Evolutionary conservation across 2,888 invertebrate species (phyloP), one percentile per base, ranked within the genome.

Genomic region (Proisotoma minuta): DNA sequence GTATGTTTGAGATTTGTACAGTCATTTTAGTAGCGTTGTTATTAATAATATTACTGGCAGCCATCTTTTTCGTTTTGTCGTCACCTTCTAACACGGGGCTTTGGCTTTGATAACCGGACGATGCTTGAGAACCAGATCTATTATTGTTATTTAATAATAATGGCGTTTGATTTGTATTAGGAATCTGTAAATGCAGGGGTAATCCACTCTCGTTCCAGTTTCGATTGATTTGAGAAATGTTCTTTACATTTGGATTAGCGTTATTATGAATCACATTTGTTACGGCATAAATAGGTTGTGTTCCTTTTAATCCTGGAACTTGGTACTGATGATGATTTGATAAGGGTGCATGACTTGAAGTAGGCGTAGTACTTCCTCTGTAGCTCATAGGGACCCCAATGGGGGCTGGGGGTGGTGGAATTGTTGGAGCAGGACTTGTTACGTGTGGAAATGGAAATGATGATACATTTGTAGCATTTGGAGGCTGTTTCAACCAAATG

Each of bases 401-500:
- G 78, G 79, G 68, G 80, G 75, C 72, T 79, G 86, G 28, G 84
- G 63, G 75, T 27, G 73, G 73, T 12, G 73, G 69, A 12, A 62
- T 59, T 12, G 59, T 67, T 51, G 63, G 65, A 23, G 71, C 70
- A 29, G 71, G 70, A 20, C 71, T 69, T 28, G 70, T 63, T 20
- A 71, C 61, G 27, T 69, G 59, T 18, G 73, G 73, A 27, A 73
- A 73, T 12, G 71, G 71, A 34, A 73, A 72, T 51, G 66, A 52
- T 8, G 69, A 59, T n/a, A 71, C 70, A 54, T 70, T 72, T 34
- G 73, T 73, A 10, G 72, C 73, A 61, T 73, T 73, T 34, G 82
- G 79, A 59, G 86, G 82, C 72, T 84, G 78, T 29, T 75, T 84
- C 73, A 87, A 82, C 49, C 84, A 85, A 34, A 85, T 78, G 4